Percentiles rank a stretch among this genome's conserved stretches.
Evolutionary conservation across 2,113 vertebrate genomes (phyloP).

Genomic region (Saguinus imperator): DNA sequence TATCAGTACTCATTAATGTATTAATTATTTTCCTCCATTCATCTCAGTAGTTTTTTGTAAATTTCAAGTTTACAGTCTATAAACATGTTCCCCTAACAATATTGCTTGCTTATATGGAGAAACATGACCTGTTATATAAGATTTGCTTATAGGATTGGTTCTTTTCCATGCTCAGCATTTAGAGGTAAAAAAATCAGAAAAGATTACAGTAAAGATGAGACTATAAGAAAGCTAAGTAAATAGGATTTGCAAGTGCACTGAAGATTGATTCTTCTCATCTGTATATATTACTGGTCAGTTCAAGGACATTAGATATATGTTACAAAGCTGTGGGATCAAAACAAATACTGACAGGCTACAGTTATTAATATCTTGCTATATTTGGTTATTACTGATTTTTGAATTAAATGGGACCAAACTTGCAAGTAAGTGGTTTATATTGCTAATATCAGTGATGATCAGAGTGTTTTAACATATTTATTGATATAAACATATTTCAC

Average conservation of each 20-base stretch:
- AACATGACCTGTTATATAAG: neutral
- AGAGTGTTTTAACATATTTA: neutral
- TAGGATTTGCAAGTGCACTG: neutral
- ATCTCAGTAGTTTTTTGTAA: neutral
- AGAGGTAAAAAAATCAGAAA: slow-evolving; percentile 3
- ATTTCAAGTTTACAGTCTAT: neutral
- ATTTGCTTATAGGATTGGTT: neutral
- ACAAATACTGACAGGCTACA: neutral
- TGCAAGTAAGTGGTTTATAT: neutral
- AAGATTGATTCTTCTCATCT: neutral
- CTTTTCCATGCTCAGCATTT: neutral
- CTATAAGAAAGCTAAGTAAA: neutral
- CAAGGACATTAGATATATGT: neutral
- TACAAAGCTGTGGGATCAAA: neutral
- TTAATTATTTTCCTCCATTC: neutral
- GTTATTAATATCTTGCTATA: slow-evolving; percentile 1
- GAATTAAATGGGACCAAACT: neutral
- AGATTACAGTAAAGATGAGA: neutral
- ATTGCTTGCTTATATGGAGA: neutral
- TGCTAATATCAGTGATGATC: neutral
- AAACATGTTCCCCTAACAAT: neutral
- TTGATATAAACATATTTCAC: neutral
- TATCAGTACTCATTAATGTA: neutral
- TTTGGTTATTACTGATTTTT: neutral
- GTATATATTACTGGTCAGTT: neutral